These are phyloP conservation scores for Prinia subflava DNA, from an alignment of 2,113 vertebrate genomes.

Conservation along the genomic window DNA sequence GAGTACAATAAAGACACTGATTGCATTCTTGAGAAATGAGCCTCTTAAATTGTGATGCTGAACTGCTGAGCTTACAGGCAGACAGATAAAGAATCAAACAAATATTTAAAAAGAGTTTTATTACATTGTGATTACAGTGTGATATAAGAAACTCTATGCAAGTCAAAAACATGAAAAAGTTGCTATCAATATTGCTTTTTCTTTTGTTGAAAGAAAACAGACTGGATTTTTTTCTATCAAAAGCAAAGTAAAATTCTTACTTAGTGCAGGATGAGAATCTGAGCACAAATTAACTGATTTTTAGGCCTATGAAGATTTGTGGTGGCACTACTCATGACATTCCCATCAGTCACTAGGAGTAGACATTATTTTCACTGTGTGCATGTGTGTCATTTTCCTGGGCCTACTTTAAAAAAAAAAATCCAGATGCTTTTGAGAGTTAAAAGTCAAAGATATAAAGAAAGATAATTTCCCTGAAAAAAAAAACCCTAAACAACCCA, in stretches of 20 bases:
- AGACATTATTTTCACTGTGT: neutral
- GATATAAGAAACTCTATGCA: neutral
- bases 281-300: neutral
- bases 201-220: neutral
- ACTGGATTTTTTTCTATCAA: neutral
- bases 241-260: neutral
- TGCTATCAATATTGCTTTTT: neutral
- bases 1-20: conserved; percentile 1
- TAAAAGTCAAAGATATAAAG: neutral
- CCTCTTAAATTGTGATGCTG: neutral
- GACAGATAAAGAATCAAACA: neutral
- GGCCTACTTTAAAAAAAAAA: neutral
- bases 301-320: neutral
- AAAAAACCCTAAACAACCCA: neutral
- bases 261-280: neutral
- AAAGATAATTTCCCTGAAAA: neutral
- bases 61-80: neutral
- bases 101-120: neutral
- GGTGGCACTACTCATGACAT: neutral
- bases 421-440: neutral
- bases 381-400: neutral
- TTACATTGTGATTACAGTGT: neutral
- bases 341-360: neutral
- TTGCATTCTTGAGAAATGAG: conserved; percentile 29
- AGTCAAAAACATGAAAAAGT: neutral